Percentiles rank a stretch among this genome's conserved stretches.
phyloP scores from a whole-genome alignment of 2,113 vertebrate species.

The Periophthalmus modestus region DNA sequence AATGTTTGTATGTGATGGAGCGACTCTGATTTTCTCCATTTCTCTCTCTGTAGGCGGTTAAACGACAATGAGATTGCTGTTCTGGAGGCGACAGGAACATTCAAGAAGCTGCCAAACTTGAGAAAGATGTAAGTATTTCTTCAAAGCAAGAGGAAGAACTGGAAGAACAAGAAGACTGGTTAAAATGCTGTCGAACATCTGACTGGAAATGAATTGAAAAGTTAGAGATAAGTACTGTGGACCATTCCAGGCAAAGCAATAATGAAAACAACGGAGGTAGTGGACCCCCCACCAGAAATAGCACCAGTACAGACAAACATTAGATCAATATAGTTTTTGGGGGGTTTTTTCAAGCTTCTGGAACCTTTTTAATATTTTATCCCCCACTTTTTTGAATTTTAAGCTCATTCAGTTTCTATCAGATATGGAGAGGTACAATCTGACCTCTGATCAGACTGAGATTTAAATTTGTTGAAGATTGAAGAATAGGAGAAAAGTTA shows the following conservation, averaged over 20 bases:
- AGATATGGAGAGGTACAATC: neutral
- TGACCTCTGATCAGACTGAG: slow-evolving; percentile 1
- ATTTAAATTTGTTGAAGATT: neutral
- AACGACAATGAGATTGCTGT: slow-evolving; percentile 94
- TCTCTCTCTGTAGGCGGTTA: slow-evolving; percentile 80
- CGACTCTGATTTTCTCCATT: slow-evolving; percentile 12
- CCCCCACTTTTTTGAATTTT: neutral
- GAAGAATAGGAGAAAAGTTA: neutral
- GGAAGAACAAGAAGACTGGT: neutral
- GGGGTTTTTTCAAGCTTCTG: neutral
- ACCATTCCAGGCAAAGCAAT: too few relatives aligned
- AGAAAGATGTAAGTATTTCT: slow-evolving; percentile 86
- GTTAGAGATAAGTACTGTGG: too few relatives aligned
- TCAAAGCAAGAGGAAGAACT: neutral
- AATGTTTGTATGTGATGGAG: neutral
- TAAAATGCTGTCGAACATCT: neutral
- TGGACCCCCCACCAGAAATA: neutral
- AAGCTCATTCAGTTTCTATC: neutral
- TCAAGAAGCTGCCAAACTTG: slow-evolving; percentile 93
- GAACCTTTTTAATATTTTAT: neutral
- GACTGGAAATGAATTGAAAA: neutral
- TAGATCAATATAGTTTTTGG: neutral
- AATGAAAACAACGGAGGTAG: too few relatives aligned
- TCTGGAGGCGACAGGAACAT: slow-evolving; percentile 86
- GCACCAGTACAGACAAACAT: neutral